Evolutionary conservation across 2,888 invertebrate species (phyloP).

Genomic region (Sinohyriopsis cumingii): DNA sequence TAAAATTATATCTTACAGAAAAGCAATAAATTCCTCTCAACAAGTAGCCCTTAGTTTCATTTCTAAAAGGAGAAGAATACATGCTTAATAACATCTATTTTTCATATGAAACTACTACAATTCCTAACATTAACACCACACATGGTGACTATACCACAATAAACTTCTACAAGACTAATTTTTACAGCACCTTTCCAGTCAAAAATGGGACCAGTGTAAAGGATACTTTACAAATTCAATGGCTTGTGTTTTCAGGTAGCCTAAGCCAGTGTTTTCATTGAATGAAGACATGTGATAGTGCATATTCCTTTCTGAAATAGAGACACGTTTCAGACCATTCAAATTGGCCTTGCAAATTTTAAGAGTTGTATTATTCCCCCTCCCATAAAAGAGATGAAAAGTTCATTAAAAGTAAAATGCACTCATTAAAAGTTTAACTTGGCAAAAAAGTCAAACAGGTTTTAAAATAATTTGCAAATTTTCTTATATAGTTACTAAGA

Average conservation of each 20-base stretch:
- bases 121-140: background rate
- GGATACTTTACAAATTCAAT: constrained; percentile 96
- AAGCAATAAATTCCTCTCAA: too few species aligned
- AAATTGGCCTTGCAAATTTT: background rate
- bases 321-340: background rate
- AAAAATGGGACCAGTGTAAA: constrained; percentile 31
- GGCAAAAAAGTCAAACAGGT: too few species aligned
- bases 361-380: too few species aligned
- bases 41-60: too few species aligned
- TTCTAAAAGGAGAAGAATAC: background rate
- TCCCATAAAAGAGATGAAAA: too few species aligned
- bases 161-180: background rate
- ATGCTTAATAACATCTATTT: background rate
- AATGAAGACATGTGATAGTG: constrained; percentile 99
- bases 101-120: background rate
- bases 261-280: constrained; percentile 97
- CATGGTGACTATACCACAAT: background rate
- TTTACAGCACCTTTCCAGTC: too few species aligned
- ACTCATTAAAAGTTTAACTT: too few species aligned
- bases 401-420: too few species aligned
- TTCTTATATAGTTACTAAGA: too few species aligned
- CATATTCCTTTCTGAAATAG: constrained; percentile 87
- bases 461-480: too few species aligned
- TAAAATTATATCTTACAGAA: too few species aligned
- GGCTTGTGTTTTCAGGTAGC: constrained; percentile 94